phyloP scores from a whole-genome alignment of 2,888 invertebrate genomes.

The Agrotis ipsilon region DNA sequence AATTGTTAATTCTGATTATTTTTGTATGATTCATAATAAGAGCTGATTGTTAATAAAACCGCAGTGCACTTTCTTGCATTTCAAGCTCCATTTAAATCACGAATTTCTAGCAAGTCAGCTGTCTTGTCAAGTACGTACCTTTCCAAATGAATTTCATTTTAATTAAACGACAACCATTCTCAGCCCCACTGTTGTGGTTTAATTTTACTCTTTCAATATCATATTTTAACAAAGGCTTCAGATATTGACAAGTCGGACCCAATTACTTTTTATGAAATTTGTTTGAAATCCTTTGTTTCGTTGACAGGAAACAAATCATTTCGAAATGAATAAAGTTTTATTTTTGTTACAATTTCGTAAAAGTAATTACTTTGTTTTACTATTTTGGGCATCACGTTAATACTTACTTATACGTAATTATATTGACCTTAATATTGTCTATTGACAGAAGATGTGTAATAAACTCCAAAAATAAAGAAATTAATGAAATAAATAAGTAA shows the following conservation, averaged over 20 bases:
- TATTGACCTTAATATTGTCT: not conserved
- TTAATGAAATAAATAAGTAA: not conserved
- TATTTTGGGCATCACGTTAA: not conserved
- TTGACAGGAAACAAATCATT: constrained; percentile 23
- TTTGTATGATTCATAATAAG: too few relatives aligned
- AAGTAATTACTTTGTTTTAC: not conserved
- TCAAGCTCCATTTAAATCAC: not conserved
- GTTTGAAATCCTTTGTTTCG: constrained; percentile 22
- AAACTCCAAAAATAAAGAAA: not conserved
- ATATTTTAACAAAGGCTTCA: constrained; percentile 32
- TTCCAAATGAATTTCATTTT: not conserved
- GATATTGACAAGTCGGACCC: constrained; percentile 24
- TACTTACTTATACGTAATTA: too few relatives aligned
- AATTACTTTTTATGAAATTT: constrained; percentile 37
- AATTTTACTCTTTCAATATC: constrained; percentile 21
- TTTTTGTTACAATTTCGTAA: not conserved
- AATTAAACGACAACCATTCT: constrained; percentile 10
- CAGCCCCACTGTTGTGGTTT: constrained; percentile 5
- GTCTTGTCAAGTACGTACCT: not conserved
- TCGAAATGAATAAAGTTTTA: constrained; percentile 40
- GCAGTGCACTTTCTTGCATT: constrained; percentile 1
- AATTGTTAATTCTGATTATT: too few relatives aligned
- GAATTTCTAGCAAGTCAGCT: not conserved
- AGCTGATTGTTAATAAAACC: not conserved
- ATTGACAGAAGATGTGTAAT: not conserved